Evolutionary conservation across 1,140 invertebrate genomes (phyloP).

Genomic region (Cydia pomonella): DNA sequence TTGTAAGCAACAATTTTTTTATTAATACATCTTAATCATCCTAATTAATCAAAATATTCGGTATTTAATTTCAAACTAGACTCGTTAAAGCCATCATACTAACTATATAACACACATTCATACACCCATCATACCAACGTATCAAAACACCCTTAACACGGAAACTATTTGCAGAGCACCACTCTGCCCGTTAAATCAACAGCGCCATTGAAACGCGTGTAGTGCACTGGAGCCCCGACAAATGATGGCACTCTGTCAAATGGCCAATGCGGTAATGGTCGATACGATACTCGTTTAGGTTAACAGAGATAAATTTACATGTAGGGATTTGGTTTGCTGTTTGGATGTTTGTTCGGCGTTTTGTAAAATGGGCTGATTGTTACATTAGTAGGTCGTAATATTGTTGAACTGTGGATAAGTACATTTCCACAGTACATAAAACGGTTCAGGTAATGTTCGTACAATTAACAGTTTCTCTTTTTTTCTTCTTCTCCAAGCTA

Average conservation of each 20-base stretch:
- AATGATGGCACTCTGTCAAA: constrained; percentile 18
- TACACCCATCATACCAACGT: background rate
- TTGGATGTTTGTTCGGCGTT: background rate
- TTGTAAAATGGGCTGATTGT: background rate
- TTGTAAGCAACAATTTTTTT: no score
- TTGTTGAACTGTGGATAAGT: background rate
- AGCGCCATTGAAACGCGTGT: constrained; percentile 7
- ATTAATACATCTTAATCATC: no score
- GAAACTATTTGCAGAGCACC: constrained; percentile 6
- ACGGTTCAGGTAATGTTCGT: background rate
- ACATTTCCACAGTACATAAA: background rate
- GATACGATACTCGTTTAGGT: constrained; percentile 14
- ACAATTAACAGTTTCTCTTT: no score
- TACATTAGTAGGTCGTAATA: background rate
- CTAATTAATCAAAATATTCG: no score
- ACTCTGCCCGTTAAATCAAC: constrained; percentile 9
- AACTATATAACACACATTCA: background rate
- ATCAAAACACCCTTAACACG: background rate
- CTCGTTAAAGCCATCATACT: background rate
- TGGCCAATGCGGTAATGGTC: constrained; percentile 10
- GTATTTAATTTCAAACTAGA: no score
- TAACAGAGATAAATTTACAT: constrained; percentile 1
- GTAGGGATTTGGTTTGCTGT: background rate
- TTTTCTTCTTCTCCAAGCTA: no score
- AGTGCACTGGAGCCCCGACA: constrained; percentile 2